These are phyloP conservation scores for Crax fasciolata DNA, from an alignment of 2,797 vertebrate genomes.

Conservation along the genomic window DNA sequence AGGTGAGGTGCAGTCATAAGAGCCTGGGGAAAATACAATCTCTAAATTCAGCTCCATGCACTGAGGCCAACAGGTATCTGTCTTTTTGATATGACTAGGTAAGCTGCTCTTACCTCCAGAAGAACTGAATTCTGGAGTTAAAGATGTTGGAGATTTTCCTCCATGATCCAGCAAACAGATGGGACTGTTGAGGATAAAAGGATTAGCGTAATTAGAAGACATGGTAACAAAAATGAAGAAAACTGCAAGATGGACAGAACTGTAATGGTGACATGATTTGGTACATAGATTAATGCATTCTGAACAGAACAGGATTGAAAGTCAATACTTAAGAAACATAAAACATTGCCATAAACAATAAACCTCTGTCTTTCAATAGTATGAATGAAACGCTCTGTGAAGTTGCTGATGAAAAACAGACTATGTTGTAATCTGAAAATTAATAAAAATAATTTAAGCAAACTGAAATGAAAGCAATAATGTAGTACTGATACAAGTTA, in stretches of 20 bases:
- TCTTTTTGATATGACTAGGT: neutral
- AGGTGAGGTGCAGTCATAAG: neutral
- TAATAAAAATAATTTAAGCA: conserved; percentile 37
- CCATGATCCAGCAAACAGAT: no score
- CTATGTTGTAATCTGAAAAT: conserved; percentile 53
- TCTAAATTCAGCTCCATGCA: neutral
- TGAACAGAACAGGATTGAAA: conserved; percentile 67
- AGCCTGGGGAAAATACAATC: neutral
- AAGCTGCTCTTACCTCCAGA: neutral
- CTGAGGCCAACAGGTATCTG: neutral
- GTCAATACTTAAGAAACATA: conserved; percentile 54
- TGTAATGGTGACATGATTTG: conserved; percentile 59
- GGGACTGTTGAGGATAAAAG: neutral
- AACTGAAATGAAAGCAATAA: conserved; percentile 25
- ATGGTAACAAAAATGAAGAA: conserved; percentile 46
- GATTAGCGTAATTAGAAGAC: conserved; percentile 15
- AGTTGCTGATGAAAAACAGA: conserved; percentile 60
- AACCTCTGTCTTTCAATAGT: conserved; percentile 42
- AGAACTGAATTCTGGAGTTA: neutral
- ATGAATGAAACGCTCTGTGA: conserved; percentile 47
- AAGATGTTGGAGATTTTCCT: neutral
- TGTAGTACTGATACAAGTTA: neutral
- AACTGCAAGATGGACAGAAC: conserved; percentile 64
- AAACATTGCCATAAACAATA: no score
- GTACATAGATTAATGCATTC: conserved; percentile 60